Percentiles rank a stretch among this genome's conserved stretches.
phyloP scores from a whole-genome alignment of 2,797 vertebrate species.

The Sandelia bainsii region DNA sequence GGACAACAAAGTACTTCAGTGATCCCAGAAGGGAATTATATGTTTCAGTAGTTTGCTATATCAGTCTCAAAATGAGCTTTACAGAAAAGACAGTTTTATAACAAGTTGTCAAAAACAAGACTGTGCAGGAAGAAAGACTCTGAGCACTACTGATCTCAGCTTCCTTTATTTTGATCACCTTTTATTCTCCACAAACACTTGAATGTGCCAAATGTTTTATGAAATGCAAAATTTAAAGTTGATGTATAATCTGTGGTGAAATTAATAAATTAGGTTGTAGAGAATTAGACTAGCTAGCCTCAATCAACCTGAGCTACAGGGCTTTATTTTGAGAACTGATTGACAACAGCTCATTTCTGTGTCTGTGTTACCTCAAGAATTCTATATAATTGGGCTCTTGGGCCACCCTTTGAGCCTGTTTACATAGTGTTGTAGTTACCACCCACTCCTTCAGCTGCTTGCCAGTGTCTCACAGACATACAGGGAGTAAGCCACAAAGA shows the following conservation, averaged over 20 bases:
- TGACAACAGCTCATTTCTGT: constrained; percentile 57
- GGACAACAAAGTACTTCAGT: constrained; percentile 9
- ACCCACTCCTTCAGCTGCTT: constrained; percentile 35
- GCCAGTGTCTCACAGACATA: constrained; percentile 33
- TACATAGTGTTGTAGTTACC: constrained; percentile 65
- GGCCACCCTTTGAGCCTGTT: constrained; percentile 73
- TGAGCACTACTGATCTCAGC: background rate
- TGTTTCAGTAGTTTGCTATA: constrained; percentile 11
- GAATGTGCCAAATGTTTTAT: constrained; percentile 12
- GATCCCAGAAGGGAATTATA: constrained; percentile 24
- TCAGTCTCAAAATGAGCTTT: background rate
- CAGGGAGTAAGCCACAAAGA: constrained; percentile 29
- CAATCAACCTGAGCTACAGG: constrained; percentile 33
- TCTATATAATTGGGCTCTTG: constrained; percentile 69
- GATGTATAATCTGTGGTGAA: constrained; percentile 33
- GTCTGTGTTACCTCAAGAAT: constrained; percentile 70
- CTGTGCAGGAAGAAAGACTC: background rate
- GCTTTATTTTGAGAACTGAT: constrained; percentile 52
- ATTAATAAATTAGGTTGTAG: constrained; percentile 15
- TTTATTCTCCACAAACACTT: constrained; percentile 5
- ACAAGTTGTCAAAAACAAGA: background rate
- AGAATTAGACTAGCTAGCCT: constrained; percentile 5
- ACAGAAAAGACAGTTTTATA: background rate
- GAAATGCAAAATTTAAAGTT: constrained; percentile 22
- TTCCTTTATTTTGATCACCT: background rate